A percentile compares a stretch with the other conserved stretches of the same genome.
Conservation (phyloP, 2,888 invertebrate genomes). For the Lepidochrysops patricia region DNA sequence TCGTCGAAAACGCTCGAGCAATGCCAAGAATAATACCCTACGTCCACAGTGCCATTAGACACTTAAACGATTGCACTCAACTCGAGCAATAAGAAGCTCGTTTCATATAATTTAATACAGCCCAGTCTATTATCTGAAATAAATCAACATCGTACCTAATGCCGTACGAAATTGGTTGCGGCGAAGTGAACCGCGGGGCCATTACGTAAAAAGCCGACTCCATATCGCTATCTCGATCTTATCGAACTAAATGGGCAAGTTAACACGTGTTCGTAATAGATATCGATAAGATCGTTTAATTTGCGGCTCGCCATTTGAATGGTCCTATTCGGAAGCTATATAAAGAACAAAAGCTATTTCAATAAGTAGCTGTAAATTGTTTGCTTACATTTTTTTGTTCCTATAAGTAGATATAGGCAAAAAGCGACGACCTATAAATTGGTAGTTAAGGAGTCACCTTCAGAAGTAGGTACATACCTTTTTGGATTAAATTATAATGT, state of each 20-base stretch:
- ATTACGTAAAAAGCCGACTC: neutral
- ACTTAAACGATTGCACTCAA: neutral
- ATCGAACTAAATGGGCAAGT: neutral
- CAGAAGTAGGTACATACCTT: too few relatives aligned
- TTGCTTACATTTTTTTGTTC: too few relatives aligned
- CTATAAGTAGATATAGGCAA: too few relatives aligned
- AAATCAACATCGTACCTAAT: slow-evolving; percentile 27
- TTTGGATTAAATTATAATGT: too few relatives aligned
- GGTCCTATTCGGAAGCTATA: neutral
- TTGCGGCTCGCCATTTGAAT: neutral
- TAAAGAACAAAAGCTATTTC: neutral
- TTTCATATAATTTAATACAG: neutral
- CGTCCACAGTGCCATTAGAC: neutral
- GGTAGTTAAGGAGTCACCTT: too few relatives aligned
- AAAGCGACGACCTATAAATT: too few relatives aligned
- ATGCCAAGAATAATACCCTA: too few relatives aligned
- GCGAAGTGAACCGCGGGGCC: slow-evolving; percentile 31
- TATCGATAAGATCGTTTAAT: neutral
- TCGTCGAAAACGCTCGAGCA: neutral
- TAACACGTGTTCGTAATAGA: slow-evolving; percentile 1
- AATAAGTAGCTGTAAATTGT: neutral
- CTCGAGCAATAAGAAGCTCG: neutral
- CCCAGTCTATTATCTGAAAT: slow-evolving; percentile 15
- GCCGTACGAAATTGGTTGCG: slow-evolving; percentile 44
- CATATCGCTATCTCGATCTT: neutral